Evolutionary conservation across 2,113 vertebrate species (phyloP).

Genomic region (Oenanthe oenanthe): DNA sequence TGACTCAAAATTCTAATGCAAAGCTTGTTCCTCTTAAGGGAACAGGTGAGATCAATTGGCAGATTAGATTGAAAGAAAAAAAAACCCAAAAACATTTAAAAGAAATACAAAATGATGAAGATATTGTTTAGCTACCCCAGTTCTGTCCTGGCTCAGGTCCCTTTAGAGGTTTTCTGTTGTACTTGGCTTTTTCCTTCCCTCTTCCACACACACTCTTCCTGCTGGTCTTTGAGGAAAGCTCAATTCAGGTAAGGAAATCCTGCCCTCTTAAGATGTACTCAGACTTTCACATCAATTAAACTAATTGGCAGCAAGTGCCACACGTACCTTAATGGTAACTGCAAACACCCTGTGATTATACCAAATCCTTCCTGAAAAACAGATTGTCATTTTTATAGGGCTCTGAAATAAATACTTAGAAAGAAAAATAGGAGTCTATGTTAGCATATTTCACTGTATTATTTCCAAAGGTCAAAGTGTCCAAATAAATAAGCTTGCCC

Average conservation of each 20-base stretch:
- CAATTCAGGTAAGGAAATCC: background rate
- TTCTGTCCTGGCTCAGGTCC: background rate
- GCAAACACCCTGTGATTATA: background rate
- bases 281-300: conserved; percentile 39
- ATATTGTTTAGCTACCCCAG: background rate
- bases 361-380: background rate
- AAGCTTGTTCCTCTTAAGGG: background rate
- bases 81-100: background rate
- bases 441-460: background rate
- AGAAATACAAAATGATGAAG: background rate
- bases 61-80: background rate
- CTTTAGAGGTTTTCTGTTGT: background rate
- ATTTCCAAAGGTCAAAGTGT: background rate
- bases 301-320: conserved; percentile 11
- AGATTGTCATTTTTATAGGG: background rate
- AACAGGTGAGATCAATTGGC: background rate
- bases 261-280: background rate
- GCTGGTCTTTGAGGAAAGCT: background rate
- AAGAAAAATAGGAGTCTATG: background rate
- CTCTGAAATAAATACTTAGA: background rate
- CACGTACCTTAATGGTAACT: background rate
- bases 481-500: background rate
- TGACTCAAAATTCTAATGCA: background rate
- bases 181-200: background rate
- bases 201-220: background rate